phyloP scores from a whole-genome alignment of 2,888 invertebrate species.

The Cephalotes varians region DNA sequence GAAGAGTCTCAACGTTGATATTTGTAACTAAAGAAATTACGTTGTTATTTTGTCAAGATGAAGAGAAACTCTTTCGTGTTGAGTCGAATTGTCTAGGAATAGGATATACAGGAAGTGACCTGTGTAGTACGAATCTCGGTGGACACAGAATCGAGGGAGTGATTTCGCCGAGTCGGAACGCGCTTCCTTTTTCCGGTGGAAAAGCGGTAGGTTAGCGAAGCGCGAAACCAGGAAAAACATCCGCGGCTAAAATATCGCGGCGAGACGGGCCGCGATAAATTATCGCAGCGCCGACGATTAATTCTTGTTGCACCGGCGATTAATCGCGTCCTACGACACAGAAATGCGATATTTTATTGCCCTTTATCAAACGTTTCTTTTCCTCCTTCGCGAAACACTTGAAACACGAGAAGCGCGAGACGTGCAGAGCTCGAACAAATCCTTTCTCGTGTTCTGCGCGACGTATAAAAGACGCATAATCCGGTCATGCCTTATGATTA shows the following conservation, averaged over 20 bases:
- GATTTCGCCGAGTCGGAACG: constrained; percentile 39
- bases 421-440: constrained; percentile 45
- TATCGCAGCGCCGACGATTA: constrained; percentile 68
- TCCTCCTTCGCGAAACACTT: constrained; percentile 27
- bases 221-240: constrained; percentile 63
- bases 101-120: background rate
- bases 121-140: constrained; percentile 11
- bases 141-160: constrained; percentile 20
- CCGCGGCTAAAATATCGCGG: constrained; percentile 69
- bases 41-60: background rate
- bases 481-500: background rate
- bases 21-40: background rate
- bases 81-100: background rate
- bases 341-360: constrained; percentile 70
- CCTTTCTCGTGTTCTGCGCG: background rate
- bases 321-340: constrained; percentile 69
- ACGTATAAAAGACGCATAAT: constrained; percentile 2
- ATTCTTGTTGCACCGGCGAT: constrained; percentile 68
- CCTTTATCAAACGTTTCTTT: constrained; percentile 56
- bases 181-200: constrained; percentile 42
- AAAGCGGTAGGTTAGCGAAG: constrained; percentile 65
- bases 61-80: background rate
- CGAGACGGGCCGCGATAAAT: constrained; percentile 65
- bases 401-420: constrained; percentile 50
- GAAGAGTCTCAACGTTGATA: background rate